phyloP scores from a whole-genome alignment of 2,113 vertebrate genomes.

The Hypomesus transpacificus region DNA sequence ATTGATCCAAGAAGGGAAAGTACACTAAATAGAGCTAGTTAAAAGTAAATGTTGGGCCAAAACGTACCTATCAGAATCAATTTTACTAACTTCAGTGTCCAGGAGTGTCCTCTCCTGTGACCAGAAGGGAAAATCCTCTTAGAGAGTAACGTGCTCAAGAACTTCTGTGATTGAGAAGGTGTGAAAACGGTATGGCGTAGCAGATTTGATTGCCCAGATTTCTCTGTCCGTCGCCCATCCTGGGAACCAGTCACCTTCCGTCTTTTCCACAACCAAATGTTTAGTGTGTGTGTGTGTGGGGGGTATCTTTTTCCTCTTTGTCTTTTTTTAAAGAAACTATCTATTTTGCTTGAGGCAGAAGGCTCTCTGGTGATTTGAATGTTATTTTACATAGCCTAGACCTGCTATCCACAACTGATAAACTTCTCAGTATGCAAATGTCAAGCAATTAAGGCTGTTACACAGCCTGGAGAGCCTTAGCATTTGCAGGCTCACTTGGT shows the following conservation, averaged over 20 bases:
- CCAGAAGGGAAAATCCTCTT: not conserved
- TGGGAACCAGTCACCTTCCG: slow-evolving; percentile 17
- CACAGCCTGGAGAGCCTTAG: slow-evolving; percentile 31
- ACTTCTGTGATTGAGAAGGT: slow-evolving; percentile 1
- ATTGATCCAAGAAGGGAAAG: no score
- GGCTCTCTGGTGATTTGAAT: slow-evolving; percentile 36
- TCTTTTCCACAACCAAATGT: slow-evolving; percentile 14
- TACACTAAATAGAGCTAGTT: no score
- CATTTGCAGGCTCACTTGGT: slow-evolving; percentile 3
- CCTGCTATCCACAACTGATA: slow-evolving; percentile 37
- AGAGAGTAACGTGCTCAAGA: not conserved
- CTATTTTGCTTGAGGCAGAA: slow-evolving; percentile 30
- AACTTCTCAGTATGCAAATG: slow-evolving; percentile 54
- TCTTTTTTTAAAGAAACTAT: not conserved
- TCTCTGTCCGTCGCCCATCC: slow-evolving; percentile 37
- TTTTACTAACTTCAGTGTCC: not conserved
- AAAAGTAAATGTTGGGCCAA: no score
- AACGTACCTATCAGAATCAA: not conserved
- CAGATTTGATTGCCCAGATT: slow-evolving; percentile 34
- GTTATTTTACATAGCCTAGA: slow-evolving; percentile 36
- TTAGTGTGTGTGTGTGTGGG: not conserved
- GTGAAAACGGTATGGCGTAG: not conserved
- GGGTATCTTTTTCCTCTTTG: slow-evolving; percentile 11
- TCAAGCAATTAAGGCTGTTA: slow-evolving; percentile 46
- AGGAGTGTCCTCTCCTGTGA: not conserved